Conservation (phyloP, 1,140 invertebrate species). For the Ceratitis capitata region DNA sequence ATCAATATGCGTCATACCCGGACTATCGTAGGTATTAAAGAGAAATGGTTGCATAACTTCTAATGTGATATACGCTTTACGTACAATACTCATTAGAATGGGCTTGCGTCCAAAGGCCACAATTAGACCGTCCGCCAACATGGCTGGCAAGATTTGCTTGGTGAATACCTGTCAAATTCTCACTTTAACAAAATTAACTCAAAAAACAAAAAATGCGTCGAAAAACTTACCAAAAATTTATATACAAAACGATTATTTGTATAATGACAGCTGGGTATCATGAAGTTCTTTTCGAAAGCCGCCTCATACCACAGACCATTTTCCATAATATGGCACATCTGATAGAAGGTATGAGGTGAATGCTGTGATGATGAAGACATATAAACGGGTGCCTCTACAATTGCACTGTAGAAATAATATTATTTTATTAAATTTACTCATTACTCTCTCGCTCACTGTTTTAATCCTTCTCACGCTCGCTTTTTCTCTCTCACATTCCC, state of each 20-base stretch:
- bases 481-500: too few relatives aligned
- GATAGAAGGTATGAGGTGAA: conserved; percentile 47
- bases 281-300: conserved; percentile 52
- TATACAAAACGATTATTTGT: conserved; percentile 52
- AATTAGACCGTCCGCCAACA: conserved; percentile 49
- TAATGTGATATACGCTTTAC: conserved; percentile 53
- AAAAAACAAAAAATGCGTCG: background rate
- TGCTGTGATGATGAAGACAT: conserved; percentile 48
- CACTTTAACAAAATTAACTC: too few relatives aligned
- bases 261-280: conserved; percentile 49
- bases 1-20: conserved; percentile 46
- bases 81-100: conserved; percentile 48
- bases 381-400: conserved; percentile 47
- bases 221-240: conserved; percentile 48
- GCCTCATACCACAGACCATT: conserved; percentile 44
- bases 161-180: conserved; percentile 32
- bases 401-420: conserved; percentile 6
- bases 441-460: background rate
- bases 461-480: too few relatives aligned
- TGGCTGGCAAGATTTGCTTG: conserved; percentile 52
- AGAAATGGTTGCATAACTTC: conserved; percentile 61
- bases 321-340: conserved; percentile 49
- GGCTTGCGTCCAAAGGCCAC: conserved; percentile 47
- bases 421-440: background rate
- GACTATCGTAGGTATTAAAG: conserved; percentile 56